Base-by-base conservation (phyloP, 2,113 vertebrate species). In the Brachyistius frenatus region DNA sequence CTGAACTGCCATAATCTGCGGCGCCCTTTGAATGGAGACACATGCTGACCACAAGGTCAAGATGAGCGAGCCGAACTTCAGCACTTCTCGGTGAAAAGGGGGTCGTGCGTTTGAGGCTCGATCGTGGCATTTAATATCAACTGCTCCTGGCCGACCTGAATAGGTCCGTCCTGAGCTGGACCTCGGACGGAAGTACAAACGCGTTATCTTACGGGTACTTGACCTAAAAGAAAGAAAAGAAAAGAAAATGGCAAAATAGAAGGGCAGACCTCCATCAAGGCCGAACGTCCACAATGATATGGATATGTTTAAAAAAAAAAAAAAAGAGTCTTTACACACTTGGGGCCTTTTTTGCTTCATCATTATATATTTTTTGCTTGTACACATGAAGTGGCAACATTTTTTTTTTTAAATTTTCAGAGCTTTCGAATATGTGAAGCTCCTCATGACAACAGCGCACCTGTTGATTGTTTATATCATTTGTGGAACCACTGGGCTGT, bases 71-170 rank as follows among this genome's bases (percentile, higher is more conserved):
- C 76, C 67, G 78, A 80, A 87, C 73, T 76, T 68, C 61, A 71
- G 70, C 66, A 65, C 52, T 84, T 70, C 69, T 81, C 65, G 52
- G 56, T 74, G 66, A 70, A 78, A 79, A 41, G 68, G 81, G 71
- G 56, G 54, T 50, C 23, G 72, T 80, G 57, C 71, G 70, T 66
- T n/a, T 72, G 49, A 73, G 77, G 57, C 76, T 92, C 83, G 78
- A 69, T 80, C 50, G 56, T 91, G 86, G 82, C 83, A 88, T 92
- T 92, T 91, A 86, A 90, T 91, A 90, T 89, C 14, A 33, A 77
- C 83, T 58, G 86, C 80, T 82, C 86, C 87, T 86, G 87, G 85
- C 54, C 16, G 2, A 57, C 68, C 23, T 75, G 46, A 84, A 73
- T 66, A 31, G 60, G 61, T 46, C 56, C 76, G 66, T 86, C 39